A percentile compares a stretch with the other conserved stretches of the same genome.
These are phyloP conservation scores for Syngnathus scovelli DNA, from an alignment of 2,113 vertebrate species.

Conservation along the genomic window DNA sequence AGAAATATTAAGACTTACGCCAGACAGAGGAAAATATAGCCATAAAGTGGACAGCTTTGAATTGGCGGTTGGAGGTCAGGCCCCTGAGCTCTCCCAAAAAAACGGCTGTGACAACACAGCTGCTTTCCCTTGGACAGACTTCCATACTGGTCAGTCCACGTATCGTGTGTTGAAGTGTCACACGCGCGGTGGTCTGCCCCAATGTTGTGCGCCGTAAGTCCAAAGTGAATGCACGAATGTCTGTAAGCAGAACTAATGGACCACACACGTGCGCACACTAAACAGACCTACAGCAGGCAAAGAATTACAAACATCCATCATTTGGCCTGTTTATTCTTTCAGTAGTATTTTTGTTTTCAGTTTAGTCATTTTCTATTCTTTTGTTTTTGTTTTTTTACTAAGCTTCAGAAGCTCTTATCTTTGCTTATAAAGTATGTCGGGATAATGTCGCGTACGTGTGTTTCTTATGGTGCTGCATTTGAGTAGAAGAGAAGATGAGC, in stretches of 20 bases:
- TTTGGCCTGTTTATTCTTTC: no score
- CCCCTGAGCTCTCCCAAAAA: background rate
- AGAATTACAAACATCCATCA: conserved; percentile 5
- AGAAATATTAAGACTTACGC: background rate
- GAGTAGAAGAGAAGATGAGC: background rate
- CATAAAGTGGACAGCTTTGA: background rate
- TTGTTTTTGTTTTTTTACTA: background rate
- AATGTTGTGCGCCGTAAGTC: background rate
- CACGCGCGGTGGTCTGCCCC: background rate
- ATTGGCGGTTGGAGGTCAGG: background rate
- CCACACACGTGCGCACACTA: conserved; percentile 34
- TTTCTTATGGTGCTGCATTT: no score
- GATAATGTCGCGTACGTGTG: background rate
- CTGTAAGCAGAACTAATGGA: conserved; percentile 27
- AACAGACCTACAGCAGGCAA: background rate
- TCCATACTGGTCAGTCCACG: background rate
- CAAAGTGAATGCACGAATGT: conserved; percentile 20
- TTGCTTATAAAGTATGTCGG: background rate
- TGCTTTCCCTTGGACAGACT: background rate
- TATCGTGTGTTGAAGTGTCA: background rate
- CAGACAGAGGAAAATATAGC: background rate
- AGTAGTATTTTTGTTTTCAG: no score
- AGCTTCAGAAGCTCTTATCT: background rate
- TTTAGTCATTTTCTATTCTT: background rate
- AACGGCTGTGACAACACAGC: conserved; percentile 1